A percentile compares a stretch with the other conserved stretches of the same genome.
Evolutionary conservation across 2,113 vertebrate genomes (phyloP).

Genomic region (Lycaon pictus): DNA sequence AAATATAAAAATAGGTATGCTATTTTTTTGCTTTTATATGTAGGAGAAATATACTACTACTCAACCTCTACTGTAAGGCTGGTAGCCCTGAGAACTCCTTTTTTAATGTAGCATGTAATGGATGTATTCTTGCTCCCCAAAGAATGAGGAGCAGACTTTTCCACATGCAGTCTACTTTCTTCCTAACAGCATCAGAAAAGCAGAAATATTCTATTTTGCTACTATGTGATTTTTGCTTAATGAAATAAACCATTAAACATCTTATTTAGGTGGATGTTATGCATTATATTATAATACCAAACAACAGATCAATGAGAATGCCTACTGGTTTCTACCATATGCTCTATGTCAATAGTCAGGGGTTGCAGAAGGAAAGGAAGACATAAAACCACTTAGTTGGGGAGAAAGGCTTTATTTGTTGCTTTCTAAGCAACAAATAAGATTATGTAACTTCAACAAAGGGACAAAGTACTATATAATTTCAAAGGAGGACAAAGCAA

Average conservation of each 20-base stretch:
- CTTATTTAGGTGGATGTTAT: background rate
- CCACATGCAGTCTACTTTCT: constrained; percentile 71
- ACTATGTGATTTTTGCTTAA: background rate
- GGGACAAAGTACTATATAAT: background rate
- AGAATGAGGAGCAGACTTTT: constrained; percentile 58
- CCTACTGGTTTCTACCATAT: background rate
- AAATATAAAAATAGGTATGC: background rate
- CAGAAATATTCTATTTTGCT: background rate
- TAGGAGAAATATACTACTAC: constrained; percentile 82
- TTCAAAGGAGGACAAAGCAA: constrained; percentile 7
- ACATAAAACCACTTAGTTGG: background rate
- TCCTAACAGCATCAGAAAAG: background rate
- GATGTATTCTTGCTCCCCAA: constrained; percentile 58
- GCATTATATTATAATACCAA: background rate
- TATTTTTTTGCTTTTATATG: constrained; percentile 15
- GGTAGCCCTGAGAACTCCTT: constrained; percentile 80
- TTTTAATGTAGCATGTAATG: constrained; percentile 75
- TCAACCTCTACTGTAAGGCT: constrained; percentile 79
- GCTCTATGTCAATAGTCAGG: background rate
- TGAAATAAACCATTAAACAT: background rate
- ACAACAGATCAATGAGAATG: background rate
- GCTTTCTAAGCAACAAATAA: background rate
- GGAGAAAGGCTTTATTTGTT: background rate
- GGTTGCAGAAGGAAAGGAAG: background rate
- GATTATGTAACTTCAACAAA: background rate